A percentile compares a stretch with the other conserved stretches of the same genome.
Conservation (phyloP, 2,888 invertebrate genomes). For the Nomada flava region DNA sequence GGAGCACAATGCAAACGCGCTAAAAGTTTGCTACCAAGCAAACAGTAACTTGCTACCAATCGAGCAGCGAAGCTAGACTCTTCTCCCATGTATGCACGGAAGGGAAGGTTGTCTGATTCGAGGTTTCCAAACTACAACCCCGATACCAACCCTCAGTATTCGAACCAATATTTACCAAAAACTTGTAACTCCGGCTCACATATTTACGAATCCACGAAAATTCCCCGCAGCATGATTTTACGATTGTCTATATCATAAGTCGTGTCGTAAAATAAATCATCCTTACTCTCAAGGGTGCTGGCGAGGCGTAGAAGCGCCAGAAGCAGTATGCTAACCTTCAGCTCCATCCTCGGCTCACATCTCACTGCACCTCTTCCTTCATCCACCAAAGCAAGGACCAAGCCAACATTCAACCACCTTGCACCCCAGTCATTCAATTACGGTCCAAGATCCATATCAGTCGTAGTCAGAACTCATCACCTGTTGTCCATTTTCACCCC, state of each 20-base stretch:
- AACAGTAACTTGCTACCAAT: conserved; percentile 21
- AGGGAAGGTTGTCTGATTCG: background rate
- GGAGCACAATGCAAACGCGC: conserved; percentile 11
- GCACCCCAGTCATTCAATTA: conserved; percentile 1
- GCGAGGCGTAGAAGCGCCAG: conserved; percentile 75
- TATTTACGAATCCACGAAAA: background rate
- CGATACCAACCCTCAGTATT: background rate
- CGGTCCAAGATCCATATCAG: conserved; percentile 12
- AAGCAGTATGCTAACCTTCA: conserved; percentile 76
- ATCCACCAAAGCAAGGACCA: conserved; percentile 3
- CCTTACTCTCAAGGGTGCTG: conserved; percentile 76
- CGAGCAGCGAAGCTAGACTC: background rate
- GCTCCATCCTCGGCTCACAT: conserved; percentile 75
- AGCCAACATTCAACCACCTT: conserved; percentile 14
- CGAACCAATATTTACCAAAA: background rate
- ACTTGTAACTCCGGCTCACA: background rate
- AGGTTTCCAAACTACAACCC: conserved; percentile 10
- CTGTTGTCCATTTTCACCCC: conserved; percentile 4
- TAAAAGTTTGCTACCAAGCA: conserved; percentile 11
- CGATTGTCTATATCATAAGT: background rate
- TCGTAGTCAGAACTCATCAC: conserved; percentile 24
- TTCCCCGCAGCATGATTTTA: no score
- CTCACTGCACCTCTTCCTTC: conserved; percentile 59
- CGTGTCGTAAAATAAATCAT: conserved; percentile 19
- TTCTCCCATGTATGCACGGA: background rate